A percentile compares a stretch with the other conserved stretches of the same genome.
phyloP scores from a whole-genome alignment of 2,113 vertebrate genomes.

The Oenanthe oenanthe region DNA sequence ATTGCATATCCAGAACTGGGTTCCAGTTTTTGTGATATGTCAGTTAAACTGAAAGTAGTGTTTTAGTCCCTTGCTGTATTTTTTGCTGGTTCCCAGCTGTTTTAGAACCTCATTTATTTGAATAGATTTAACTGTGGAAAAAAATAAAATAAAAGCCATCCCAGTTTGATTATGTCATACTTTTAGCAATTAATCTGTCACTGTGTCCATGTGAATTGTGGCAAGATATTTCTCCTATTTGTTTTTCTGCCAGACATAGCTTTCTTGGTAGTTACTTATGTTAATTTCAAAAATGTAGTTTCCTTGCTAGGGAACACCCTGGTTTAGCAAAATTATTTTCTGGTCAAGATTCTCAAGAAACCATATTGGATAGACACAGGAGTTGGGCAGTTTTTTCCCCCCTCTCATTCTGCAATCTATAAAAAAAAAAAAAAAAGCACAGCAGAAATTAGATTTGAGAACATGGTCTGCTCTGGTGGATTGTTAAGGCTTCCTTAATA shows the following conservation, averaged over 20 bases:
- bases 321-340: not conserved
- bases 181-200: not conserved
- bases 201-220: not conserved
- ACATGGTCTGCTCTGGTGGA: not conserved
- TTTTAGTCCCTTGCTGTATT: not conserved
- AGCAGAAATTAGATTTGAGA: not conserved
- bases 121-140: not conserved
- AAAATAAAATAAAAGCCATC: not conserved
- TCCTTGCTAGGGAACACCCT: not conserved
- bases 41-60: not conserved
- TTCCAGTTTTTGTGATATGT: not conserved
- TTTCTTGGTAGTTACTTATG: not conserved
- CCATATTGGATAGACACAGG: not conserved
- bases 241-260: not conserved
- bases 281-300: not conserved
- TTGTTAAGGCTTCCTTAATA: not conserved
- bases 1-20: not conserved
- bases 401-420: not conserved
- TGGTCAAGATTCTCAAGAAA: not conserved
- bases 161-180: not conserved
- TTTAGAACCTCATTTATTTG: not conserved
- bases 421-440: not conserved
- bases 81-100: not conserved
- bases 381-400: not conserved
- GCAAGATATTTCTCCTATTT: not conserved